phyloP scores from a whole-genome alignment of 2,888 invertebrate species.

The Patella pellucida region DNA sequence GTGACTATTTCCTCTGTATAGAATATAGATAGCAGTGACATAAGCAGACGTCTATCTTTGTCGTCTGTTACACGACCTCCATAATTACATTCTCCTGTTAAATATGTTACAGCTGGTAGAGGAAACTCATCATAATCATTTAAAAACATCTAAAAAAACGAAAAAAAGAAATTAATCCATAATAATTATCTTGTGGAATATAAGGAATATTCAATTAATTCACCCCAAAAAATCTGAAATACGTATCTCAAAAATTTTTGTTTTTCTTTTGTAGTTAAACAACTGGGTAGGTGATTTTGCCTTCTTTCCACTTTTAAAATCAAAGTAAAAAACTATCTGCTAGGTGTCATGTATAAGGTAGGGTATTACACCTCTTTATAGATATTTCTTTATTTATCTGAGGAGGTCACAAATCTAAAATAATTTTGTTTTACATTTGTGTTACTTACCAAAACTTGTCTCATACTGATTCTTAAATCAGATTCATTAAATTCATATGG shows the following conservation, averaged over 20 bases:
- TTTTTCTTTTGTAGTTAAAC: no score
- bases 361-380: no score
- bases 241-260: no score
- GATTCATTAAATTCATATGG: slow-evolving; percentile 74
- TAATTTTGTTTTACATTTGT: no score
- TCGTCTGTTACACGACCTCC: slow-evolving; percentile 73
- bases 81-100: slow-evolving; percentile 73
- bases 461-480: slow-evolving; percentile 72
- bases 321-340: no score
- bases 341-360: no score
- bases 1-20: slow-evolving; percentile 65
- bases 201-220: neutral
- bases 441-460: slow-evolving; percentile 70
- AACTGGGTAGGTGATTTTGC: no score
- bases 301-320: no score
- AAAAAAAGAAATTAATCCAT: neutral
- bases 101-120: slow-evolving; percentile 70
- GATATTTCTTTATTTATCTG: no score
- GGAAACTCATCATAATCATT: slow-evolving; percentile 72
- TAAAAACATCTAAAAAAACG: slow-evolving; percentile 70
- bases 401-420: no score
- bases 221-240: no score
- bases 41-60: slow-evolving; percentile 72
- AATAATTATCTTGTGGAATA: neutral
- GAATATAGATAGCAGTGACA: slow-evolving; percentile 69